Evolutionary conservation across 2,888 invertebrate species (phyloP).

Genomic region (Tenthredo livida): DNA sequence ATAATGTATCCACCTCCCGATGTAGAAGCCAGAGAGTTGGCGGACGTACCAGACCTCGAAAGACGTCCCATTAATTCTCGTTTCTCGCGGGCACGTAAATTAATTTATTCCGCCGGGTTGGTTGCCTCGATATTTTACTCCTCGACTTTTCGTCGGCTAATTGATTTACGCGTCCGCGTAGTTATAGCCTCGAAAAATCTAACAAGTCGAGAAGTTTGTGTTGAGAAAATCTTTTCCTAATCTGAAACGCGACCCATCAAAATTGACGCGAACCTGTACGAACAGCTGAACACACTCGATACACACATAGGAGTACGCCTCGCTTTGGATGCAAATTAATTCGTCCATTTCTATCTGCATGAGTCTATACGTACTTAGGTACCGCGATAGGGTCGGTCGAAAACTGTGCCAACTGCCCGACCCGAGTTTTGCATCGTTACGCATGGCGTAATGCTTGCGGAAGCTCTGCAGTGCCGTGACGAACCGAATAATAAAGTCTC

Average conservation of each 20-base stretch:
- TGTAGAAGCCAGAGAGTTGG: slow-evolving; percentile 35
- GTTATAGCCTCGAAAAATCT: slow-evolving; percentile 11
- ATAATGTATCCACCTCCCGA: slow-evolving; percentile 13
- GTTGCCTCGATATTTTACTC: slow-evolving; percentile 46
- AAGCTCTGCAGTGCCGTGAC: slow-evolving; percentile 39
- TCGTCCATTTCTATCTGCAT: neutral
- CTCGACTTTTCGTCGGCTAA: slow-evolving; percentile 38
- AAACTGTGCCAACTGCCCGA: slow-evolving; percentile 40
- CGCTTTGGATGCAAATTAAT: slow-evolving; percentile 19
- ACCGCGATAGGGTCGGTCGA: neutral
- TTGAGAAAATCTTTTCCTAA: neutral
- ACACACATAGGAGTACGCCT: neutral
- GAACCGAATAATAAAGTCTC: slow-evolving; percentile 41
- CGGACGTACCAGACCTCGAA: slow-evolving; percentile 36
- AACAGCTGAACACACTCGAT: neutral
- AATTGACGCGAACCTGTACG: neutral
- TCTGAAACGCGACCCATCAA: neutral
- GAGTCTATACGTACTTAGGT: neutral
- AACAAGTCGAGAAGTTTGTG: neutral
- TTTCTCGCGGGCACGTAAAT: slow-evolving; percentile 44
- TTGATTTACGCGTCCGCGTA: slow-evolving; percentile 47
- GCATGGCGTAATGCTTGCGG: slow-evolving; percentile 38
- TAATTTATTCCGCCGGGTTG: slow-evolving; percentile 40
- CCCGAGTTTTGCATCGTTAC: slow-evolving; percentile 39
- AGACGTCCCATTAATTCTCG: slow-evolving; percentile 51